Evolutionary conservation across 2,797 vertebrate genomes (phyloP).

Genomic region (Tamandua tetradactyla): DNA sequence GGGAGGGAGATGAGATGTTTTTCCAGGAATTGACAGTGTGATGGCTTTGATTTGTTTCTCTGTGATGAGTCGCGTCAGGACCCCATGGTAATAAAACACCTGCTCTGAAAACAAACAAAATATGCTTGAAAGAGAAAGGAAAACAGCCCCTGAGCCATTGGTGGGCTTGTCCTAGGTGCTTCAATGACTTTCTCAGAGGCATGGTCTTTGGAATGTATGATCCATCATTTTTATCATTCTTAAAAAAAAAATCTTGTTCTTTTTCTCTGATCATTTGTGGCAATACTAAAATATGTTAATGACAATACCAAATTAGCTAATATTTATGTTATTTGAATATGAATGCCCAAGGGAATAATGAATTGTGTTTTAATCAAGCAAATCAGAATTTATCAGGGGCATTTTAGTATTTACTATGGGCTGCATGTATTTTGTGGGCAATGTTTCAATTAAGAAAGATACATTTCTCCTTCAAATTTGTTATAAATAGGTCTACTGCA

Average conservation of each 20-base stretch:
- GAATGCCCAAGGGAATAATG: background rate
- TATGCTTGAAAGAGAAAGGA: constrained; percentile 80
- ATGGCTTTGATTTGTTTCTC: constrained; percentile 86
- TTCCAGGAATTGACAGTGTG: constrained; percentile 80
- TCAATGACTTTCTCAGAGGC: constrained; percentile 85
- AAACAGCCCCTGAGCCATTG: constrained; percentile 88
- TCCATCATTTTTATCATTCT: constrained; percentile 73
- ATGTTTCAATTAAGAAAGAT: background rate
- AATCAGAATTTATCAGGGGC: background rate
- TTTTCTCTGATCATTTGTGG: constrained; percentile 57
- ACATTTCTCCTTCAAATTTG: background rate
- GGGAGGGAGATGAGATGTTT: constrained; percentile 77
- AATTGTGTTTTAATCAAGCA: background rate
- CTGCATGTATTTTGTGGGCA: background rate
- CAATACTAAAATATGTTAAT: background rate
- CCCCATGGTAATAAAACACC: constrained; percentile 88
- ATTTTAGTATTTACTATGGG: background rate
- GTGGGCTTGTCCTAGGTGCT: constrained; percentile 78
- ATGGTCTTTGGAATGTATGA: constrained; percentile 81
- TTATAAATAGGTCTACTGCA: background rate
- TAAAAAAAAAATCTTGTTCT: constrained; percentile 75
- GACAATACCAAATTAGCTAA: background rate
- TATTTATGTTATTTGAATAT: background rate
- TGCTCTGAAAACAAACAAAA: constrained; percentile 89
- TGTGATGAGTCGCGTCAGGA: constrained; percentile 85